Evolutionary conservation across 2,888 invertebrate species (phyloP).

Genomic region (Cantharis flavilabris): DNA sequence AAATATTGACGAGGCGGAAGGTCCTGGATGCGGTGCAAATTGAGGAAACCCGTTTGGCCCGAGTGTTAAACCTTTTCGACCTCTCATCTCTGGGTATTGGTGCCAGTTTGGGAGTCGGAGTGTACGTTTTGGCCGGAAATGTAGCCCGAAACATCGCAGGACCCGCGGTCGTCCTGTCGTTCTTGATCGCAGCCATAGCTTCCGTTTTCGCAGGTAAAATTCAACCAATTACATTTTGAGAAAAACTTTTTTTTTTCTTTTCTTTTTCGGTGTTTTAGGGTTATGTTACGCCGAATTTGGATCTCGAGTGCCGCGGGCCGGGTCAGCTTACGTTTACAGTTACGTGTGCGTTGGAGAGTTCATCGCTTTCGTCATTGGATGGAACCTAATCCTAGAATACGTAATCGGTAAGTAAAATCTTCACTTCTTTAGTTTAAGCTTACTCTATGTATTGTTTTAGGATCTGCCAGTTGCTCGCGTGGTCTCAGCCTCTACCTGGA

Average conservation of each 20-base stretch:
- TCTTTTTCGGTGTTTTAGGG: constrained; percentile 62
- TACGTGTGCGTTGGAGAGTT: constrained; percentile 93
- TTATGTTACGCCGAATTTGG: constrained; percentile 92
- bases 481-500: constrained; percentile 80
- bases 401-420: constrained; percentile 66
- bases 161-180: constrained; percentile 84
- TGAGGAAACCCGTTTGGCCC: constrained; percentile 59
- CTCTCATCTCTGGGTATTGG: constrained; percentile 83
- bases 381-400: constrained; percentile 91
- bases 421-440: background rate
- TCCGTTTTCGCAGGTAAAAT: constrained; percentile 85
- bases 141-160: constrained; percentile 82
- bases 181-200: constrained; percentile 84
- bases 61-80: constrained; percentile 80
- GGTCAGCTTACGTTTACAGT: constrained; percentile 91
- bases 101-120: constrained; percentile 85
- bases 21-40: constrained; percentile 47
- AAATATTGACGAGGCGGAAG: constrained; percentile 50
- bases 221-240: background rate
- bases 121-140: constrained; percentile 85
- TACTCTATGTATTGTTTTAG: constrained; percentile 53
- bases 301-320: constrained; percentile 83
- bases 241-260: background rate
- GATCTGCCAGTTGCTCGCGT: constrained; percentile 80
- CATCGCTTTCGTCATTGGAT: constrained; percentile 88